Evolutionary conservation across 2,888 invertebrate species (phyloP), one percentile per base, ranked within the genome.

Genomic region (Phengaris alcon): DNA sequence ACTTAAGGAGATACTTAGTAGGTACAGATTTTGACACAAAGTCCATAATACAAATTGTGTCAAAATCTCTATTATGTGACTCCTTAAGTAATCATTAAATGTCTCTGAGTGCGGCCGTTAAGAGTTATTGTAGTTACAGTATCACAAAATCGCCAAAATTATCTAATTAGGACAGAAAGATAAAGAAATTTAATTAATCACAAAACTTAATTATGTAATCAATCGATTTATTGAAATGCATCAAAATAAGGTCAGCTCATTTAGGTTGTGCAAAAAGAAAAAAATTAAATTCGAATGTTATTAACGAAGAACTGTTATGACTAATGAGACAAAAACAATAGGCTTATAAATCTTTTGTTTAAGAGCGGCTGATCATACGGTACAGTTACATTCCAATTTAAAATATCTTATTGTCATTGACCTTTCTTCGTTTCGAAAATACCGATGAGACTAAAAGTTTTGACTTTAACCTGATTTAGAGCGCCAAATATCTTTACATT

Each of bases 281-380:
- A 5, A 59, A 35, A 3, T 35, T 35, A 35, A 35, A 35, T 59
- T 59, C 59, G 59, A 22, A 59, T 22, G 15, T 4, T 59, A 59
- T 59, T 59, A 59, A 48, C 48, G 48, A 48, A 59, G 59, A 10
- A 22, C 9, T 59, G 59, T 35, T 35, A 35, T 35, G 48, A 48
- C 5, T 59, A 22, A 59, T 59, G 57, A 57, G 57, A 59, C 59
- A 22, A 59, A 55, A 59, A 59, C 22, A 59, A 22, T 22, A 10
- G 59, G 59, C 59, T 22, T 59, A 22, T 59, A 59, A 59, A 59
- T 59, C 10, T 59, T 59, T 59, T 59, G 59, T 59, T 59, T 59
- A 22, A 59, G 59, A 59, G 22, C 59, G 22, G 5, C 10, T 59
- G 10, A 59, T 22, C 3, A 59, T 59, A 10, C 22, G 5, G 57